phyloP scores from a whole-genome alignment of 1,140 invertebrate genomes.

The Aphaenogaster ashmeadi region DNA sequence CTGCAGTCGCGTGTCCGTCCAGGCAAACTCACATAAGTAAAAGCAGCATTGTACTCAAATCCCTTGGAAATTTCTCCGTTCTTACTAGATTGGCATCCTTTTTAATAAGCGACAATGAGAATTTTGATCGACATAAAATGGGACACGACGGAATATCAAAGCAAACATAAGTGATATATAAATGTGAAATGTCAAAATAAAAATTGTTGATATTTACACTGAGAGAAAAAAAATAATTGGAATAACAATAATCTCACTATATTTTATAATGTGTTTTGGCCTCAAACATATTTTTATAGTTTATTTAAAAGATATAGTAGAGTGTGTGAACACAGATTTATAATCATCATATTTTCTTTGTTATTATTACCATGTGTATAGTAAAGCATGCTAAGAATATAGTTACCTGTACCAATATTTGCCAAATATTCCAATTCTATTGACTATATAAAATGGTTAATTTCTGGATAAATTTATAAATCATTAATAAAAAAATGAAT shows the following conservation, averaged over 20 bases:
- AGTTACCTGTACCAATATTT: no score
- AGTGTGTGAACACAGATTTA: no score
- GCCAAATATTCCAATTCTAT: no score
- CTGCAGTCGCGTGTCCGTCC: background rate
- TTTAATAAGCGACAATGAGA: background rate
- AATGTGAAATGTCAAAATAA: background rate
- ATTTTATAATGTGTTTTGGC: no score
- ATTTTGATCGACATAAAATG: background rate
- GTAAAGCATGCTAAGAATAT: no score
- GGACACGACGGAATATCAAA: background rate
- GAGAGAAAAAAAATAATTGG: background rate
- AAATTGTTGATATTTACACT: background rate
- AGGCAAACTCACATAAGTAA: background rate
- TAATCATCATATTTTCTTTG: no score
- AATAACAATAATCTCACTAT: no score
- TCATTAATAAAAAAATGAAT: background rate
- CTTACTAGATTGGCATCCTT: background rate
- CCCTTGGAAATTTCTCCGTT: background rate
- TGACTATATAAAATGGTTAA: no score
- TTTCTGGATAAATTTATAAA: background rate
- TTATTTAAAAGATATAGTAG: no score
- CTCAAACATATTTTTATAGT: no score
- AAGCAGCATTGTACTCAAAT: background rate
- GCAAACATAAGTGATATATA: background rate
- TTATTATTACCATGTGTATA: no score